Conservation (phyloP, 2,113 vertebrate species). For the Meles meles region DNA sequence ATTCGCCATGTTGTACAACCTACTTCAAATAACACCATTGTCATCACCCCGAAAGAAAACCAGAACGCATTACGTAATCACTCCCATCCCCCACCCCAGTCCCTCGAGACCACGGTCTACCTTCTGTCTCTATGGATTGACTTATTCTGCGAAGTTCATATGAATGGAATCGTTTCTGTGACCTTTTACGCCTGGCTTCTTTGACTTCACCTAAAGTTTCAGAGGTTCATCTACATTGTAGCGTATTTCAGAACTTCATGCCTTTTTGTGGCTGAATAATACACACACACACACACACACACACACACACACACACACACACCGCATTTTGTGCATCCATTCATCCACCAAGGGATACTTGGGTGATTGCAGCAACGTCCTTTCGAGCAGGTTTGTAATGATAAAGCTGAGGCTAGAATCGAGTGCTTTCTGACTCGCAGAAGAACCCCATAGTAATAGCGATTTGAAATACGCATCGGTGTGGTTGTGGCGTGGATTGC, state of each 20-base stretch:
- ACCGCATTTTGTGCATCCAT: neutral
- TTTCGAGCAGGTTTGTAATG: neutral
- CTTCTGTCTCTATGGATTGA: neutral
- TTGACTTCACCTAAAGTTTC: neutral
- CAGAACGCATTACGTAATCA: neutral
- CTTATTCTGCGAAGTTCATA: neutral
- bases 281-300: neutral
- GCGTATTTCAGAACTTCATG: neutral
- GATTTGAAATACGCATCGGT: neutral
- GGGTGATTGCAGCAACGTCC: neutral
- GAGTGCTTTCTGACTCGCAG: neutral
- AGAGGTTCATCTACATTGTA: neutral
- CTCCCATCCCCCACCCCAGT: too few relatives aligned
- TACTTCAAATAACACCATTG: neutral
- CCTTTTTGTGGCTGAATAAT: neutral
- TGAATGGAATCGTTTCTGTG: neutral
- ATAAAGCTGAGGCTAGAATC: neutral
- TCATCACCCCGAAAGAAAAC: neutral
- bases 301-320: neutral
- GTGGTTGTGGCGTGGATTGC: neutral
- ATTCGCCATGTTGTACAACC: neutral
- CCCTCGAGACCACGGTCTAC: neutral
- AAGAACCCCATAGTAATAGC: neutral
- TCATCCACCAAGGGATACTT: neutral
- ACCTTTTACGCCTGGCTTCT: neutral